Evolutionary conservation across 2,888 invertebrate genomes (phyloP), one percentile per base, ranked within the genome.

Genomic region (Dioctria linearis): DNA sequence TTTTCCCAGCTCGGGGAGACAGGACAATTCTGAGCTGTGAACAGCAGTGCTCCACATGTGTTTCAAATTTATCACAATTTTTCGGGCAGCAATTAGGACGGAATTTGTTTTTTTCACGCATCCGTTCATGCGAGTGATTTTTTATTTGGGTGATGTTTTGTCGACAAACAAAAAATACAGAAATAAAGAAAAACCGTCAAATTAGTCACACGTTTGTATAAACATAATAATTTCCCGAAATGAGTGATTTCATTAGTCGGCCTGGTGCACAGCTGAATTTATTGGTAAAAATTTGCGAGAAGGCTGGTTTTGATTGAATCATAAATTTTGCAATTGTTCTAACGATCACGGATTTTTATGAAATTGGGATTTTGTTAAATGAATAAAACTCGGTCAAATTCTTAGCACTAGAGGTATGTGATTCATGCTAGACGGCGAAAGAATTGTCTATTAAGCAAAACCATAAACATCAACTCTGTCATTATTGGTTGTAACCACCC

Each of bases 1-100:
- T 76, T 75, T 59, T 63, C 46, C 76, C 46, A 59, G 43, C 13
- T 25, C 54, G 71, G 71, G 71, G 39, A 13, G 57, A 6, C 54
- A 54, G 37, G 46, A 63, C 63, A 39, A 46, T 76, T 37, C 46
- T n/a, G 76, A 9, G 39, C 43, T 43, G 63, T 11, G 54, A 54
- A 54, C 43, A 4, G 40, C 51, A 51, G 42, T 67, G 69, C 61
- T 59, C 69, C 79, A 79, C 79, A 79, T 79, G 79, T 79, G 79
- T 79, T 79, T 79, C 79, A 79, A 79, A 79, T 79, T 79, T 79
- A 79, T 79, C 79, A 79, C 69, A 79, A 79, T 79, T 79, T 79
- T 79, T 79, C 79, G 79, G 67, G 79, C 73, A 42, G 71, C 80
- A 80, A 80, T 80, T 80, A 80, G 73, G 69, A 63, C 43, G 73